phyloP scores from a whole-genome alignment of 1,140 invertebrate genomes.

The Megalonaias nervosa region DNA sequence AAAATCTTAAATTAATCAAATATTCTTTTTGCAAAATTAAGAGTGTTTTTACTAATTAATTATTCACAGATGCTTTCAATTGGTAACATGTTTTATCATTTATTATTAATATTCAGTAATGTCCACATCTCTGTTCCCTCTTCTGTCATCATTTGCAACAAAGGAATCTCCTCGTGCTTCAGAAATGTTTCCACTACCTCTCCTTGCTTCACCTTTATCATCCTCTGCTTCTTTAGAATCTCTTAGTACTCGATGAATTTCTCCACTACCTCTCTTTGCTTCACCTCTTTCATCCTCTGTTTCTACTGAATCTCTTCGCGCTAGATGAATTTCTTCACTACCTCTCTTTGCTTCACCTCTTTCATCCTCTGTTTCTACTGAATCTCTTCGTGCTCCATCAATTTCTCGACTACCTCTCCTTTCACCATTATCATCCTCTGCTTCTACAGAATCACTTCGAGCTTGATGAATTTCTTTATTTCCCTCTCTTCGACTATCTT shows the following conservation, averaged over 20 bases:
- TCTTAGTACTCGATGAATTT: too few relatives aligned
- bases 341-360: too few relatives aligned
- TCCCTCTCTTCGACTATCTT: background rate
- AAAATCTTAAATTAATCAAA: too few relatives aligned
- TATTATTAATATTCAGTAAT: constrained; percentile 41
- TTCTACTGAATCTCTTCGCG: background rate
- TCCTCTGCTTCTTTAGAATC: background rate
- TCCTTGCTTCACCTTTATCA: background rate
- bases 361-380: too few relatives aligned
- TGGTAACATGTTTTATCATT: background rate
- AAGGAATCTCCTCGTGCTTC: constrained; percentile 13
- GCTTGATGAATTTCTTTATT: background rate
- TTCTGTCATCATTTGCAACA: constrained; percentile 27
- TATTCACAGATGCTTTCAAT: background rate
- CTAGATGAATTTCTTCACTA: too few relatives aligned
- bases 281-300: too few relatives aligned
- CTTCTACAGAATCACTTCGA: too few relatives aligned
- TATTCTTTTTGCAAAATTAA: too few relatives aligned
- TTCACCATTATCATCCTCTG: too few relatives aligned
- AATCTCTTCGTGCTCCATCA: background rate
- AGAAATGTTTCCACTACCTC: background rate
- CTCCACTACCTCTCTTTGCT: too few relatives aligned
- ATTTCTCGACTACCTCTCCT: too few relatives aligned
- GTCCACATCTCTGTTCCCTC: constrained; percentile 39
- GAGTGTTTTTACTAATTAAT: too few relatives aligned